phyloP scores from a whole-genome alignment of 2,797 vertebrate genomes.

The Aeoliscus strigatus region DNA sequence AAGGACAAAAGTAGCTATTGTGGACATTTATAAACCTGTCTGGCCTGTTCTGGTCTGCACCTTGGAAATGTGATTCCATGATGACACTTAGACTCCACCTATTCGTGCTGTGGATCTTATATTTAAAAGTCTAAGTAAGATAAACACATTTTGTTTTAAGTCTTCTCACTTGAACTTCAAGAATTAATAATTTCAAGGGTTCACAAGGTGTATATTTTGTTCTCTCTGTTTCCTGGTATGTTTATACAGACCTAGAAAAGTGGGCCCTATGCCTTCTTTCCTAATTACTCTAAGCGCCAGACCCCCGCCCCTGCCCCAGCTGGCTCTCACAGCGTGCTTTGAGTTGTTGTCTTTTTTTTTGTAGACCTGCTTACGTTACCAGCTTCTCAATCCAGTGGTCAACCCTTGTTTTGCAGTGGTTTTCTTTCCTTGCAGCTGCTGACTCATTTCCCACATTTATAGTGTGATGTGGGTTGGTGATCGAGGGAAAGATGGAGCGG shows the following conservation, averaged over 20 bases:
- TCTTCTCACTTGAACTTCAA: slow-evolving; percentile 6
- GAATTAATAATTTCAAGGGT: slow-evolving; percentile 5
- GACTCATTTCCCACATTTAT: slow-evolving; percentile 74
- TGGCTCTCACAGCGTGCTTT: slow-evolving; percentile 50
- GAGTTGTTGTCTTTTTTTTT: slow-evolving; percentile 60
- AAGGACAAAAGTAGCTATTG: slow-evolving; percentile 32
- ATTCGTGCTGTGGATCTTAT: slow-evolving; percentile 22
- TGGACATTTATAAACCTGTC: slow-evolving; percentile 53
- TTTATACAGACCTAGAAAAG: slow-evolving; percentile 38
- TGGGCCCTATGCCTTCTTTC: slow-evolving; percentile 24
- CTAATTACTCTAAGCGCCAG: slow-evolving; percentile 33
- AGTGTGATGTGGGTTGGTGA: slow-evolving; percentile 42
- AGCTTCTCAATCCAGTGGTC: slow-evolving; percentile 40
- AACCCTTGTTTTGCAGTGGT: slow-evolving; percentile 41
- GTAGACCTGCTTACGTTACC: slow-evolving; percentile 42
- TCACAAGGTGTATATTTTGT: slow-evolving; percentile 17
- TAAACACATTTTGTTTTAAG: slow-evolving; percentile 1
- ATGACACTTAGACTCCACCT: slow-evolving; percentile 24
- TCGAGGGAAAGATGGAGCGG: slow-evolving; percentile 39
- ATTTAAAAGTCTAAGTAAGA: slow-evolving; percentile 1
- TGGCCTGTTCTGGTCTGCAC: slow-evolving; percentile 51
- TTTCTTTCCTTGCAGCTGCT: slow-evolving; percentile 64
- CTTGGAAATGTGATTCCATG: slow-evolving; percentile 48
- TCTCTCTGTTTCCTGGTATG: slow-evolving; percentile 18
- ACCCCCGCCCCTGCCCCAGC: slow-evolving; percentile 32